Base-by-base conservation (phyloP, 30 jellyfish, hydroid and myxozoan genomes). In the Hydractinia echinata region DNA sequence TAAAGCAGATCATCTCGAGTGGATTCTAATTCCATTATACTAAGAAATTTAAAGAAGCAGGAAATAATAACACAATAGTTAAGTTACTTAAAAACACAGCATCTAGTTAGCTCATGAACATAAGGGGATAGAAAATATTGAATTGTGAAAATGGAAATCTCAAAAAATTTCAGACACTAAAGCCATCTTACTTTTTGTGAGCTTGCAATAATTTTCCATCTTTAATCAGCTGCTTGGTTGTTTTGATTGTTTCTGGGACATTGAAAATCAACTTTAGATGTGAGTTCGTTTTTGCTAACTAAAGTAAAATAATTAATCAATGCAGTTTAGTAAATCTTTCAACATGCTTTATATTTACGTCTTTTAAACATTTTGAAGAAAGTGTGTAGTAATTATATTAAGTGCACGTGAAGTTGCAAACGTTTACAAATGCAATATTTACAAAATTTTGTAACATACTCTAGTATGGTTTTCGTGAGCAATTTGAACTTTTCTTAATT, bases 11-110 rank as follows among this genome's bases (percentile, higher is more conserved):
- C 97, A 81, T 91, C 97, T 14, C 97, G 73, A 6, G 97, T 91
- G 14, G 97, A 82, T 66, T 91, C 97, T 14, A 91, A 87, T 56
- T 91, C 97, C 97, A 91, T 91, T 11, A 86, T 80, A 79, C 95
- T 86, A 62, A 56, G 14, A 52, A 51, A 72, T 15, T n/a, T 51
- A 61, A 20, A 5, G 60, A 20, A 39, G 20, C 44, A 7, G 16
- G 9, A 2, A 13, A 64, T 1, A 58, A 58, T 16, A n/a, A n/a
- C n/a, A n/a, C n/a, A n/a, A 58, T 58, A 58, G 68, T 16, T 58
- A 30, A 0, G 44, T 30, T 30, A 30, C 44, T 30, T 30, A 30
- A 30, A 30, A 30, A 30, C 2, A 30, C 44, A 1, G 44, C 44
- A 30, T 30, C 44, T 30, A 30, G 44, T 2, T 2, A 30, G 2